A percentile compares a stretch with the other conserved stretches of the same genome.
Conservation (phyloP, 2,888 invertebrate genomes). For the Pristionchus arcanus region DNA sequence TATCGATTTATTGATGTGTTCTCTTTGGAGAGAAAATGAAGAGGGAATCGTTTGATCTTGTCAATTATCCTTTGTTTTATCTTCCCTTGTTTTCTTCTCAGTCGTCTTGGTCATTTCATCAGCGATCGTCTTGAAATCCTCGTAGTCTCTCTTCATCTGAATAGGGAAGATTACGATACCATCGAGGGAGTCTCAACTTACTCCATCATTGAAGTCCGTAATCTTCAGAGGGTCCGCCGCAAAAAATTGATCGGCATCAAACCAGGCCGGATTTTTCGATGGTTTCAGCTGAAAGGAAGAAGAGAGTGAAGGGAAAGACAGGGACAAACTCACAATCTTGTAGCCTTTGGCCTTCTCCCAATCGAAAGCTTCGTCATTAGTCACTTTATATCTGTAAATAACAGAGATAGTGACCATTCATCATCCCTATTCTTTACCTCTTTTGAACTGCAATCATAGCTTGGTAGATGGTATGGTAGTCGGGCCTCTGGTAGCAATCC, state of each 20-base stretch:
- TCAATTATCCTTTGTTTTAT: background rate
- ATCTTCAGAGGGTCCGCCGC: constrained; percentile 33
- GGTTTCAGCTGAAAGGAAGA: constrained; percentile 38
- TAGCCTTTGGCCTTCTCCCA: constrained; percentile 33
- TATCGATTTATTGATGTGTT: no score
- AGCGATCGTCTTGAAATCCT: background rate
- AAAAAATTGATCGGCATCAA: constrained; percentile 19
- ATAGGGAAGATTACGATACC: background rate
- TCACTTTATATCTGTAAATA: background rate
- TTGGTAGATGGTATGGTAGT: constrained; percentile 38
- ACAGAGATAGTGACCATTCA: background rate
- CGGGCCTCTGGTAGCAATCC: constrained; percentile 48
- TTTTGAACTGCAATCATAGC: background rate
- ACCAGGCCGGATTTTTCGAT: constrained; percentile 28
- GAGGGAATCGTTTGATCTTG: background rate
- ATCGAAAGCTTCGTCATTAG: constrained; percentile 11
- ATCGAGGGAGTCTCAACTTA: background rate
- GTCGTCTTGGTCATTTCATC: background rate
- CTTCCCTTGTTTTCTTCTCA: constrained; percentile 14
- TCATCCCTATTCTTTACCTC: background rate
- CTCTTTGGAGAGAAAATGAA: no score
- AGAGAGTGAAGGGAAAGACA: background rate
- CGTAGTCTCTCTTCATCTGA: background rate
- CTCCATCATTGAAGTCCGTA: background rate
- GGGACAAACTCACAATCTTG: constrained; percentile 20